Evolutionary conservation across 1,140 invertebrate genomes (phyloP).

Genomic region (Musca vetustissima): DNA sequence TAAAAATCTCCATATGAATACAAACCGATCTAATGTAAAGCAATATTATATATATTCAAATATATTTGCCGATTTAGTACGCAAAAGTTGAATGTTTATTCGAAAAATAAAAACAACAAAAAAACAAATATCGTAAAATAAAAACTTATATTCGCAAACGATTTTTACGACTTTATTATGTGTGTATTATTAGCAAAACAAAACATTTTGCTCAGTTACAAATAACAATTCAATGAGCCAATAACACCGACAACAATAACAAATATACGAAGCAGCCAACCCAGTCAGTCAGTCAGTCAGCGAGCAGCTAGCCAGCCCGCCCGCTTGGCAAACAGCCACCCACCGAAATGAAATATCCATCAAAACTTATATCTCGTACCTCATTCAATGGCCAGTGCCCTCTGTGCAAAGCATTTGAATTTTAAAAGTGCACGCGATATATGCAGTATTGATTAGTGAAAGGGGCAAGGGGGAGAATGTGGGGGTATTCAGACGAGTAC

Average conservation of each 20-base stretch:
- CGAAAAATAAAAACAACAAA: no score
- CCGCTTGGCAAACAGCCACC: neutral
- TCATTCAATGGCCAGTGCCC: no score
- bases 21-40: no score
- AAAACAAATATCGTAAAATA: no score
- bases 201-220: neutral
- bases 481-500: no score
- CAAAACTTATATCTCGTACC: no score
- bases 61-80: neutral
- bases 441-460: no score
- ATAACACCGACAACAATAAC: slow-evolving; percentile 4
- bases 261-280: neutral
- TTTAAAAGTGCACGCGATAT: no score
- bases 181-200: slow-evolving; percentile 12
- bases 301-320: neutral
- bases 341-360: neutral
- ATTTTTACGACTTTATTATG: slow-evolving; percentile 24
- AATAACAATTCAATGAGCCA: slow-evolving; percentile 10
- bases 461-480: no score
- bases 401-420: no score
- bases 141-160: slow-evolving; percentile 3
- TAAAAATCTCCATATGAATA: no score
- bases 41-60: no score
- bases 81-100: slow-evolving; percentile 22
- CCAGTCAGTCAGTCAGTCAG: neutral